Evolutionary conservation across 92 coral and sea anemone species (phyloP), one percentile per base, ranked within the genome.

Genomic region (Epizoanthus illoricatus): DNA sequence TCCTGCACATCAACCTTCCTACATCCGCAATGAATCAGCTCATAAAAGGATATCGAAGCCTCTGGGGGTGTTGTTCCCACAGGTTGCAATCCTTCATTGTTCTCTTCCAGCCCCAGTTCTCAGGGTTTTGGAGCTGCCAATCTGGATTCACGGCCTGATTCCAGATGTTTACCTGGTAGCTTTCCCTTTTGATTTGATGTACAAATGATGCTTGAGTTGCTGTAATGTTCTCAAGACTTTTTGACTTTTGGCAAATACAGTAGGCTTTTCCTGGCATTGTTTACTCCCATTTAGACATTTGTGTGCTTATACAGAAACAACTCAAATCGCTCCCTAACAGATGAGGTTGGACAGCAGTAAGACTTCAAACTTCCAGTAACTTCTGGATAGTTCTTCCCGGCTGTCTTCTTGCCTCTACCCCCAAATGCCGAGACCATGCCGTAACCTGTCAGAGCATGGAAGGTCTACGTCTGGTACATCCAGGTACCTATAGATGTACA

Each of bases 331-430:
- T 83, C 73, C 58, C 73, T 40, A 6, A 17, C 72, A 21, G n/a
- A 2, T 41, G 10, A 39, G 61, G 73, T 41, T 40, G 39, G 39
- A 75, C 60, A 16, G 63, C 74, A 9, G 36, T 28, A 28, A 28
- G 36, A 28, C 36, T 28, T 28, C 36, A 28, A 28, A 28, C 36
- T 2, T 28, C 66, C 52, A 39, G 69, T 76, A 24, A 66, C 88
- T 33, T 75, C 71, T 9, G 82, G 70, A 36, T 78, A 69, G 36
- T 40, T 49, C 75, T 79, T 67, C 84, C 85, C 68, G 40, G 85
- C 85, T 18, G 84, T 79, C 56, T 79, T 57, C 80, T 57, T 78
- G 5, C 88, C 80, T 61, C 85, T 24, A 41, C 82, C 87, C 75
- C 69, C 17, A 36, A 84, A 84, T 40, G 83, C 39, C 40, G 86